A percentile compares a stretch with the other conserved stretches of the same genome.
These are phyloP conservation scores for Platycheirus rosarum DNA, from an alignment of 2,888 invertebrate species.

Conservation along the genomic window DNA sequence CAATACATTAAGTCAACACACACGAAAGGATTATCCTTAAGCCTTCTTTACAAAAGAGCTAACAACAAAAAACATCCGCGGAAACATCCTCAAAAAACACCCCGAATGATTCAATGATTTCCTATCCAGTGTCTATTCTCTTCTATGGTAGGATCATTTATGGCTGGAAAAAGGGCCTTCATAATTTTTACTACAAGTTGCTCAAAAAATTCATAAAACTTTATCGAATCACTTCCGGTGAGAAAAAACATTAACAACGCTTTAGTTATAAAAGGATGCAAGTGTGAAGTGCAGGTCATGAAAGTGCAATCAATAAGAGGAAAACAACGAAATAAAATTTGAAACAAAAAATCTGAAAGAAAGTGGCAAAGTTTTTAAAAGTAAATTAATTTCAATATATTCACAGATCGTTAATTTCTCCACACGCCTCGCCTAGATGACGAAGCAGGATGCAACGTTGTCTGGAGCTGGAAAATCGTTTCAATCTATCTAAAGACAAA, in stretches of 20 bases:
- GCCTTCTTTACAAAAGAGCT: slow-evolving; percentile 2
- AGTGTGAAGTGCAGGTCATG: neutral
- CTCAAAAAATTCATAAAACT: too few relatives aligned
- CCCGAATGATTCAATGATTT: too few relatives aligned
- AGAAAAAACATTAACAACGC: neutral
- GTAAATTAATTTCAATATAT: slow-evolving; percentile 72
- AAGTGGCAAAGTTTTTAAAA: slow-evolving; percentile 55
- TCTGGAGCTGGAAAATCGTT: slow-evolving; percentile 7
- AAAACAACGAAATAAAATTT: neutral
- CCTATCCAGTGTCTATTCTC: too few relatives aligned
- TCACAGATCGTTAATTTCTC: slow-evolving; percentile 69
- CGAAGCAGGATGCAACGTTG: slow-evolving; percentile 3
- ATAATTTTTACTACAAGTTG: neutral
- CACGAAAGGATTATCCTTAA: neutral
- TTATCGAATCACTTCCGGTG: neutral
- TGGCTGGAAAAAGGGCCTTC: too few relatives aligned
- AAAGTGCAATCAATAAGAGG: slow-evolving; percentile 39
- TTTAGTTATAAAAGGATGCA: slow-evolving; percentile 1
- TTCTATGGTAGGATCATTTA: too few relatives aligned
- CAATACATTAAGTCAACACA: slow-evolving; percentile 44
- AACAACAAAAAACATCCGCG: too few relatives aligned
- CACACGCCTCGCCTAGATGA: slow-evolving; percentile 1
- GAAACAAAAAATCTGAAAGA: neutral
- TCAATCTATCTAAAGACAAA: slow-evolving; percentile 35
- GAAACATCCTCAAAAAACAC: too few relatives aligned